Evolutionary conservation across 2,113 vertebrate species (phyloP), one percentile per base, ranked within the genome.

Genomic region (Lepus americanus): DNA sequence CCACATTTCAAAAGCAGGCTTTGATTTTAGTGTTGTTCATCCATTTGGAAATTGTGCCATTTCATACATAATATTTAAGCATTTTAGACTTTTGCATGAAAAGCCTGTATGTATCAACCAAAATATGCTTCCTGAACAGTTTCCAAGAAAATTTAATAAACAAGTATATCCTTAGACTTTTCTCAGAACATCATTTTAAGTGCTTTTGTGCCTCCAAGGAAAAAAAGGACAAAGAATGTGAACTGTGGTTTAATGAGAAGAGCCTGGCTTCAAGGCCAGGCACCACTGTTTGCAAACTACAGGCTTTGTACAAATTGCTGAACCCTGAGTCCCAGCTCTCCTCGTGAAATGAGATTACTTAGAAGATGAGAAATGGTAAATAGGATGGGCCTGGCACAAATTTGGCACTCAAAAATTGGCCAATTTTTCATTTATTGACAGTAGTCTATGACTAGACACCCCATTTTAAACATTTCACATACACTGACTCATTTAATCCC

Each of bases 151-250:
- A 92, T 9, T 59, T 49, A 63, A 76, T 79, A 55, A 20, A 80
- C 9, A 79, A 44, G 72, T 36, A 16, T 14, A 59, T 53, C 14
- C 61, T 90, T 74, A 55, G n/a, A 72, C 29, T 94, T 61, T 72
- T 79, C 72, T 72, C 69, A 74, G 55, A 78, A 95, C 89, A 76
- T 10, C 70, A 64, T 64, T 69, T 87, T 63, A 87, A 92, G n/a
- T 23, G 39, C 16, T 10, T 44, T 78, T 73, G 66, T 36, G 36
- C 20, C 39, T 79, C 44, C 61, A n/a, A 13, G 72, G 88, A 16
- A 96, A 29, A 76, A 87, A 83, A 39, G 33, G 76, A 73, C 55
- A 53, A 74, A 80, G 83, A 25, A 86, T 44, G 49, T 79, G 39
- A 78, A 69, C 59, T 59, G n/a, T 5, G 17, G 5, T 39, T 79